phyloP scores from a whole-genome alignment of 1,140 invertebrate species.

The Trichonephila inaurata region DNA sequence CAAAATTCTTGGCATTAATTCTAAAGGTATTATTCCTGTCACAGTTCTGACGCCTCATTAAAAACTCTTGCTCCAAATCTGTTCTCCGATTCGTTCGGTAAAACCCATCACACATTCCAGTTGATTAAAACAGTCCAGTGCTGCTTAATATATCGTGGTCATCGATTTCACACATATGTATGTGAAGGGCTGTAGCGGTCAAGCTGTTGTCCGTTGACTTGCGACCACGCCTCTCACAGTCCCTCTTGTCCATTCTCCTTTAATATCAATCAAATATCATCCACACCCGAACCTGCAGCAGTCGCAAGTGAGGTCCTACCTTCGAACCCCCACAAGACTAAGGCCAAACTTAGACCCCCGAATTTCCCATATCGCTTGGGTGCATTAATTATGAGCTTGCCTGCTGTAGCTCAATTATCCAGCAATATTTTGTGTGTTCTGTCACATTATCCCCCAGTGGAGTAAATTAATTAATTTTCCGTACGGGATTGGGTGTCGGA shows the following conservation, averaged over 20 bases:
- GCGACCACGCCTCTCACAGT: constrained; percentile 7
- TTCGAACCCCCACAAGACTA: neutral
- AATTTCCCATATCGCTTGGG: constrained; percentile 15
- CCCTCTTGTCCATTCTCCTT: constrained; percentile 26
- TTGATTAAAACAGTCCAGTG: constrained; percentile 2
- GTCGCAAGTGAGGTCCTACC: neutral
- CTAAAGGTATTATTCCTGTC: neutral
- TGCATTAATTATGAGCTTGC: constrained; percentile 62
- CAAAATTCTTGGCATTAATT: neutral
- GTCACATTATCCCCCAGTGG: constrained; percentile 62
- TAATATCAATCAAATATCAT: constrained; percentile 35
- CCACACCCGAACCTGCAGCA: constrained; percentile 4
- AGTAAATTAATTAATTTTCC: constrained; percentile 69
- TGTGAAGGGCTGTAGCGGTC: neutral
- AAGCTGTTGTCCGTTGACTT: constrained; percentile 21
- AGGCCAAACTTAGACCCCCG: neutral
- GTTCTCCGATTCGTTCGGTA: neutral
- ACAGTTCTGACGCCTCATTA: neutral
- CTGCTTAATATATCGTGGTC: constrained; percentile 19
- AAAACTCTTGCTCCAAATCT: neutral
- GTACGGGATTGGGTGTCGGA: constrained; percentile 41
- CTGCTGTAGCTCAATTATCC: constrained; percentile 70
- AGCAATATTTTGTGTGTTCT: constrained; percentile 70
- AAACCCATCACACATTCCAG: neutral
- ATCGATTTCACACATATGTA: constrained; percentile 15